These are phyloP conservation scores for Andrena cerasifolii DNA, from an alignment of 1,140 invertebrate species.

Conservation along the genomic window DNA sequence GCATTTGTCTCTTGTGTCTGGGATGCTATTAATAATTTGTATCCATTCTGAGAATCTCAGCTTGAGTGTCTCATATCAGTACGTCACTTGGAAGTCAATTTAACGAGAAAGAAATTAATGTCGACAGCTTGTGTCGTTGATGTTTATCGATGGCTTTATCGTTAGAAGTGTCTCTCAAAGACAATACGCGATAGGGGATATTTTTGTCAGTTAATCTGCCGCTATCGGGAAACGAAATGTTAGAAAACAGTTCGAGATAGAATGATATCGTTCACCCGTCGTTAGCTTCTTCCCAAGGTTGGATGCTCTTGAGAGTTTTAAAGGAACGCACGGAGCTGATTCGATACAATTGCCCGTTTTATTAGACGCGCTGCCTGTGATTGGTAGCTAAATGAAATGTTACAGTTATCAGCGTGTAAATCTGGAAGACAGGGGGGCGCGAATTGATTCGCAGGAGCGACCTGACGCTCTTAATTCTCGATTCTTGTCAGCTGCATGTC, in stretches of 20 bases:
- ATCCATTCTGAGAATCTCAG: no score
- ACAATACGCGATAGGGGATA: no score
- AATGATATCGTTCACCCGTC: background rate
- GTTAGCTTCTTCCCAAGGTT: background rate
- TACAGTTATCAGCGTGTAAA: conserved; percentile 18
- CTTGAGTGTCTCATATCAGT: no score
- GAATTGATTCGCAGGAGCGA: conserved; percentile 27
- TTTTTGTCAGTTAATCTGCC: no score
- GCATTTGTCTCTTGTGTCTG: background rate
- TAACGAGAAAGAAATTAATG: no score
- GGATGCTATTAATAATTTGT: background rate
- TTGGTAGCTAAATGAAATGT: conserved; percentile 20
- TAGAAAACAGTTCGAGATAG: background rate
- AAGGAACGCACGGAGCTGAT: background rate
- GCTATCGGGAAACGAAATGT: background rate
- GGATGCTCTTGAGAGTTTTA: background rate
- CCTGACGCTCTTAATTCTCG: conserved; percentile 26
- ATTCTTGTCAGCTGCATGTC: background rate
- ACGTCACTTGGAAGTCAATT: no score
- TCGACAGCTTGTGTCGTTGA: no score
- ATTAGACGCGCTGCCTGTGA: no score
- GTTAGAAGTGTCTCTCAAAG: no score
- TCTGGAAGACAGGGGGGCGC: conserved; percentile 9
- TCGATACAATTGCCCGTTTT: conserved; percentile 8
- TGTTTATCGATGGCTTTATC: no score